These are phyloP conservation scores for Cyclophora punctaria DNA, from an alignment of 2,888 invertebrate species.

Conservation along the genomic window DNA sequence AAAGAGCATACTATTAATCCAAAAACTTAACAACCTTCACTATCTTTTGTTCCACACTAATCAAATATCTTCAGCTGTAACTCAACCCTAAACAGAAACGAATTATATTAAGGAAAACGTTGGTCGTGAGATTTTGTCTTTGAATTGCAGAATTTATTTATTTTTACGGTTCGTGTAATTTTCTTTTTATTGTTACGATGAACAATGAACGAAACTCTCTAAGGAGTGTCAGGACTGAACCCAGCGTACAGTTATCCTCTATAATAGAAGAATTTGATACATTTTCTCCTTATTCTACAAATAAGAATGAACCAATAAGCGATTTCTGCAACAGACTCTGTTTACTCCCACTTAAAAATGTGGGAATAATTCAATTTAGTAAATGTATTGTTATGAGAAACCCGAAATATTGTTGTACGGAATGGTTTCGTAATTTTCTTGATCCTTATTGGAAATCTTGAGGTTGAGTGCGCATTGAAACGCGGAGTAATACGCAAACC, in stretches of 20 bases:
- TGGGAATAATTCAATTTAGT: not conserved
- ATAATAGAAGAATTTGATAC: slow-evolving; percentile 5
- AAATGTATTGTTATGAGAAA: no score
- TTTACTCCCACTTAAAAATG: not conserved
- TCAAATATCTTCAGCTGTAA: slow-evolving; percentile 9
- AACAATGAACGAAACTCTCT: slow-evolving; percentile 18
- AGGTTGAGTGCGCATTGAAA: no score
- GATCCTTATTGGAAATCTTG: no score
- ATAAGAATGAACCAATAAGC: not conserved
- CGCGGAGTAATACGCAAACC: no score
- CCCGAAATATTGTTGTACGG: no score
- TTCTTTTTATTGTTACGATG: slow-evolving; percentile 21
- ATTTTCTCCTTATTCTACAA: not conserved
- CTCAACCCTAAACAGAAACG: slow-evolving; percentile 7
- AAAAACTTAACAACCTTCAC: no score
- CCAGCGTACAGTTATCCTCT: slow-evolving; percentile 4
- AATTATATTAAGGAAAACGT: slow-evolving; percentile 17
- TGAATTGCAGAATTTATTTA: slow-evolving; percentile 18
- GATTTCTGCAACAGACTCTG: not conserved
- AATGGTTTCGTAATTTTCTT: no score
- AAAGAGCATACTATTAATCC: no score
- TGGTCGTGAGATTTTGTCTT: slow-evolving; percentile 11
- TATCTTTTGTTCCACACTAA: slow-evolving; percentile 1
- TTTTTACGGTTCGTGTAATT: slow-evolving; percentile 20
- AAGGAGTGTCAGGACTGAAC: slow-evolving; percentile 15